Evolutionary conservation across 2,797 vertebrate species (phyloP).

Genomic region (Falco peregrinus): DNA sequence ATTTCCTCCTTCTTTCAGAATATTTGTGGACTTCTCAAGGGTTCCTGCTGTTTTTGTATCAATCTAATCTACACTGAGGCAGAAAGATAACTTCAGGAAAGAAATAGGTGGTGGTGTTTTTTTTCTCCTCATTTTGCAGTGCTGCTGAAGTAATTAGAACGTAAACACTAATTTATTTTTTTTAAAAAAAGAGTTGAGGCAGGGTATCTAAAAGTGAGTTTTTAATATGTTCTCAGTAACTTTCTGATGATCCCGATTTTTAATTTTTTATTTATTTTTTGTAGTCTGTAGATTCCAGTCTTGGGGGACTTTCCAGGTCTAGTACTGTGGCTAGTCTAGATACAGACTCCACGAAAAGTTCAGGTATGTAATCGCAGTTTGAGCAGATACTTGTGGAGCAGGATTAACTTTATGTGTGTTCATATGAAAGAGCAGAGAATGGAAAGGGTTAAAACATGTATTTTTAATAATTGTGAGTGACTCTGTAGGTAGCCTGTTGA

Average conservation of each 20-base stretch:
- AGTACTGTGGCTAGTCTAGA: slow-evolving; percentile 98
- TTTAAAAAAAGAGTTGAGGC: background rate
- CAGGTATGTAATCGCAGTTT: slow-evolving; percentile 80
- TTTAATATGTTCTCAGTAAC: background rate
- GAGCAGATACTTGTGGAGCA: background rate
- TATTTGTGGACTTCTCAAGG: background rate
- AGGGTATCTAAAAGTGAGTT: background rate
- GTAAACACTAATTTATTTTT: background rate
- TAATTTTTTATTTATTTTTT: background rate
- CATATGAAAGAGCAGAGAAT: background rate
- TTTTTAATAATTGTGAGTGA: background rate
- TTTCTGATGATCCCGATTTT: background rate
- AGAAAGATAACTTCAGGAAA: background rate
- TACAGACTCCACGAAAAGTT: slow-evolving; percentile 96
- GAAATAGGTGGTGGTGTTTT: background rate
- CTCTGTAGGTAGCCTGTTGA: background rate
- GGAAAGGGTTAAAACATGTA: background rate
- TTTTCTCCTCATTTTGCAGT: background rate
- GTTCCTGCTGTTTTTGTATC: background rate
- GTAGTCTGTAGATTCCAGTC: slow-evolving; percentile 97
- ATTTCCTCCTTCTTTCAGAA: background rate
- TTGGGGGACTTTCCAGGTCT: slow-evolving; percentile 95
- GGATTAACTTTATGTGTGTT: background rate
- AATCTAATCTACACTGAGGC: background rate
- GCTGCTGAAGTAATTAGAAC: background rate